Evolutionary conservation across 1,140 invertebrate species (phyloP).

Genomic region (Elymnias hypermnestra): DNA sequence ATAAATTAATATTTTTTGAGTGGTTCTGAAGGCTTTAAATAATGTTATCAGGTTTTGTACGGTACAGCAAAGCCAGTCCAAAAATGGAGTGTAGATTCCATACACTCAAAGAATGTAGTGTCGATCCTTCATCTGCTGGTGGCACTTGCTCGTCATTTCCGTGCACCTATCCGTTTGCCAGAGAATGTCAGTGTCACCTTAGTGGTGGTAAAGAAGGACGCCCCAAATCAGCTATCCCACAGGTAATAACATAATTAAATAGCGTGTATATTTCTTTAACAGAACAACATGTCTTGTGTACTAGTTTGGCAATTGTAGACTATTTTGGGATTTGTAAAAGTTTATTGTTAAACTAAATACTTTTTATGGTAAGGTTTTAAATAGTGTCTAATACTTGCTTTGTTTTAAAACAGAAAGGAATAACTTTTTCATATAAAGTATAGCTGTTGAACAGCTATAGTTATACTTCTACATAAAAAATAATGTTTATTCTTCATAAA

Average conservation of each 20-base stretch:
- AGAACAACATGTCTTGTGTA: background rate
- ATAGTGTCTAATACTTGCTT: no score
- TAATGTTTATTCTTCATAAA: no score
- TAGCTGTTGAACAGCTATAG: no score
- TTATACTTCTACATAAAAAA: no score
- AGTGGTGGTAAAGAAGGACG: conserved; percentile 88
- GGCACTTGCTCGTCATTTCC: conserved; percentile 93
- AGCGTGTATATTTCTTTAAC: no score
- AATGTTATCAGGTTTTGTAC: conserved; percentile 76
- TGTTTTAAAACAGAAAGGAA: no score
- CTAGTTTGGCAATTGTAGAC: no score
- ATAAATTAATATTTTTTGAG: background rate
- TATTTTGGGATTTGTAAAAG: no score
- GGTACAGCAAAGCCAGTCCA: conserved; percentile 71
- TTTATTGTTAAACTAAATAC: no score
- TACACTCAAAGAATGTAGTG: conserved; percentile 97
- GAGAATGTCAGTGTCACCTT: conserved; percentile 96
- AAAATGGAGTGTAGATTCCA: conserved; percentile 96
- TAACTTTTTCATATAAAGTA: no score
- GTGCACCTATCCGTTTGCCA: conserved; percentile 95
- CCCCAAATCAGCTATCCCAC: conserved; percentile 63
- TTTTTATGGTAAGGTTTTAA: no score
- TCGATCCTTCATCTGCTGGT: conserved; percentile 97
- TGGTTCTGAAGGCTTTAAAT: background rate
- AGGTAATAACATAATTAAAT: conserved; percentile 35